Evolutionary conservation across 2,797 vertebrate genomes (phyloP).

Genomic region (Liasis olivaceus): DNA sequence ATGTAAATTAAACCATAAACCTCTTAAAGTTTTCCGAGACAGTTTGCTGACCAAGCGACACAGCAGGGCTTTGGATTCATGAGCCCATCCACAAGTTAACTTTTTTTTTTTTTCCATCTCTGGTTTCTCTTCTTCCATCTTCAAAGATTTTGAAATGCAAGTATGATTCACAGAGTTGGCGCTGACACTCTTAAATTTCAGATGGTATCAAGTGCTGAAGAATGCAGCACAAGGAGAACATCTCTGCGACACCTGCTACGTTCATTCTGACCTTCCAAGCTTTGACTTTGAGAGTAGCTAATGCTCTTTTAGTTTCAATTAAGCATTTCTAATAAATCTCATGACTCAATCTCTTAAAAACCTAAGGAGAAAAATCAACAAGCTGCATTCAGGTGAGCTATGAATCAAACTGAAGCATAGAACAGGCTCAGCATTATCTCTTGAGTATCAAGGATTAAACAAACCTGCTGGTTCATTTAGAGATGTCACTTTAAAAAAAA

Average conservation of each 20-base stretch:
- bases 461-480: background rate
- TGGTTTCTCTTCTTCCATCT: background rate
- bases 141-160: background rate
- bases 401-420: background rate
- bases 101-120: background rate
- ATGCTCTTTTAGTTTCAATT: constrained; percentile 3
- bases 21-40: background rate
- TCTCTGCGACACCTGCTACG: too few species aligned
- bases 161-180: background rate
- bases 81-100: background rate
- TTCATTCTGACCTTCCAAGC: background rate
- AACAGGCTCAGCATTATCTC: background rate
- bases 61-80: background rate
- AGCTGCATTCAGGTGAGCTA: background rate
- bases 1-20: background rate
- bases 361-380: background rate
- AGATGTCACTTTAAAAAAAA: background rate
- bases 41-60: background rate
- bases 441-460: background rate
- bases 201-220: background rate
- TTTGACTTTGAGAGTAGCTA: background rate
- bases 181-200: background rate
- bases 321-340: constrained; percentile 8
- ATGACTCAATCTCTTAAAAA: background rate
- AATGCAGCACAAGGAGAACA: background rate